Percentiles rank a stretch among this genome's conserved stretches.
These are phyloP conservation scores for Ginglymostoma cirratum DNA, from an alignment of 2,113 vertebrate species.

Conservation along the genomic window DNA sequence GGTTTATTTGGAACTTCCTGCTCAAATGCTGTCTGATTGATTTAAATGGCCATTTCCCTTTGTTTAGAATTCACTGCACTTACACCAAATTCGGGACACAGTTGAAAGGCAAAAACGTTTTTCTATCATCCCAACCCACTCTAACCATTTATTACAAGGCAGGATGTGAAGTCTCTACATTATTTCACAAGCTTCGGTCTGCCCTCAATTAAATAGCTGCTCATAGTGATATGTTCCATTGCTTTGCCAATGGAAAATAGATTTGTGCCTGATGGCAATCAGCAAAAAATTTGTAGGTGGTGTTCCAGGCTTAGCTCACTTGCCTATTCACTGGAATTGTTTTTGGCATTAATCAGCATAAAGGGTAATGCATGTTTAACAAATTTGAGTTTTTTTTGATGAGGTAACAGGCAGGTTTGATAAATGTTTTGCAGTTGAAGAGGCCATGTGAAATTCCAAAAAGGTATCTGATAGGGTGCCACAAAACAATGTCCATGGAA, in stretches of 20 bases:
- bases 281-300: neutral
- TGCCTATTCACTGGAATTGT: neutral
- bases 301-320: neutral
- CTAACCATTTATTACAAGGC: neutral
- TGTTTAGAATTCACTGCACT: slow-evolving; percentile 23
- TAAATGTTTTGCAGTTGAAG: neutral
- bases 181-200: neutral
- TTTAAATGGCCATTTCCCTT: slow-evolving; percentile 21
- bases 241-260: neutral
- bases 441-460: neutral
- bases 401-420: neutral
- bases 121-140: neutral
- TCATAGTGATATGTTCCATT: neutral
- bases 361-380: neutral
- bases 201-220: neutral
- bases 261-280: neutral
- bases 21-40: slow-evolving; percentile 28
- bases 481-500: neutral
- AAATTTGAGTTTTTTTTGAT: neutral
- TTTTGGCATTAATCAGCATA: neutral
- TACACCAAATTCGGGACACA: neutral
- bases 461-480: neutral
- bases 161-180: neutral
- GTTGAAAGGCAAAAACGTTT: neutral
- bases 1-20: slow-evolving; percentile 34